phyloP scores from a whole-genome alignment of 2,888 invertebrate genomes.

The Sinelater perroti region DNA sequence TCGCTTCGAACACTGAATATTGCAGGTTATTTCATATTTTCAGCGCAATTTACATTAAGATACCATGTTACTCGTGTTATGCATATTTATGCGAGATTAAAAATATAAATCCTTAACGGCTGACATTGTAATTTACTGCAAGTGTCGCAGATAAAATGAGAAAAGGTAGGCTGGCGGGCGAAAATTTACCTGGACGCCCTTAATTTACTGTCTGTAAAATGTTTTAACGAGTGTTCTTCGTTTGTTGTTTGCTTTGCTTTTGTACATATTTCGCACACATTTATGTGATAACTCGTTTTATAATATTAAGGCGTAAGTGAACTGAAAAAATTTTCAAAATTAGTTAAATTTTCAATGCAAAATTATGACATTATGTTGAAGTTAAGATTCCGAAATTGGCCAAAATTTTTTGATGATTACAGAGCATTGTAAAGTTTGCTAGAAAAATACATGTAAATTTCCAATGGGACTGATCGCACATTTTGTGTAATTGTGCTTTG shows the following conservation, averaged over 20 bases:
- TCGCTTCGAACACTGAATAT: conserved; percentile 29
- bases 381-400: too few relatives aligned
- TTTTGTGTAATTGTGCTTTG: too few relatives aligned
- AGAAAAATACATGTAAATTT: too few relatives aligned
- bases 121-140: conserved; percentile 37
- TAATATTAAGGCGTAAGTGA: too few relatives aligned
- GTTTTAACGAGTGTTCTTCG: conserved; percentile 14
- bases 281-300: too few relatives aligned
- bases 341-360: too few relatives aligned
- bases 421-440: too few relatives aligned
- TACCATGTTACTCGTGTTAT: conserved; percentile 37
- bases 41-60: conserved; percentile 37
- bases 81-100: conserved; percentile 39
- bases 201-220: conserved; percentile 27
- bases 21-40: conserved; percentile 37
- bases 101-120: conserved; percentile 36
- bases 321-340: too few relatives aligned
- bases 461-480: too few relatives aligned
- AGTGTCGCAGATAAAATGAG: conserved; percentile 37
- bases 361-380: too few relatives aligned
- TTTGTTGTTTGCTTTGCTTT: conserved; percentile 12
- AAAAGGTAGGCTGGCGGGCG: conserved; percentile 22
- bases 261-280: too few relatives aligned
- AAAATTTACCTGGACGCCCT: conserved; percentile 23
- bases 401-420: too few relatives aligned